These are phyloP conservation scores for Lithobates sylvaticus DNA, from an alignment of 2,797 vertebrate genomes.

Conservation along the genomic window DNA sequence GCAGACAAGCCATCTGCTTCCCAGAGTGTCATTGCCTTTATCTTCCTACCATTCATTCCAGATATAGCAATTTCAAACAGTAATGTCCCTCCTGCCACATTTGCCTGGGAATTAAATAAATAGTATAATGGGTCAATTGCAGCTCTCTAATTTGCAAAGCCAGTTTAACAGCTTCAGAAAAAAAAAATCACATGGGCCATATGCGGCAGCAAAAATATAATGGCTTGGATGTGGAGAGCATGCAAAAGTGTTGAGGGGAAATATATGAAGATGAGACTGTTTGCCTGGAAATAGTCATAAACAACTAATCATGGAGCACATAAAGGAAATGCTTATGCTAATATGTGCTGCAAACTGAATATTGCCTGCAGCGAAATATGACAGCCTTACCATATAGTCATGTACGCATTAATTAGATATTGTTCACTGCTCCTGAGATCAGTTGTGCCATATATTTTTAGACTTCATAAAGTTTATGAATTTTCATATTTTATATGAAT, in stretches of 20 bases:
- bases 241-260: constrained; percentile 27
- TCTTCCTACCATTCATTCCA: constrained; percentile 55
- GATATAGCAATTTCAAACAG: constrained; percentile 51
- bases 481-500: not conserved
- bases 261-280: constrained; percentile 30
- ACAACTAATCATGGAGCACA: constrained; percentile 38
- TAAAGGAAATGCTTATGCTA: constrained; percentile 34
- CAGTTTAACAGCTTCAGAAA: constrained; percentile 48
- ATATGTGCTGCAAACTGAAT: constrained; percentile 31
- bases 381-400: constrained; percentile 42
- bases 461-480: constrained; percentile 10
- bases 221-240: constrained; percentile 29
- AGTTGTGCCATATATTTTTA: constrained; percentile 11
- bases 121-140: constrained; percentile 62
- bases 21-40: constrained; percentile 61
- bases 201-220: constrained; percentile 55
- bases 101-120: constrained; percentile 63
- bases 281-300: constrained; percentile 46
- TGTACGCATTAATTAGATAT: constrained; percentile 33
- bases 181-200: constrained; percentile 48
- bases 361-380: constrained; percentile 37
- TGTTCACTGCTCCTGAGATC: constrained; percentile 23
- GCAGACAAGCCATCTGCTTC: constrained; percentile 60
- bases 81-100: constrained; percentile 58
- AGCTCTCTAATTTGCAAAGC: constrained; percentile 53